These are phyloP conservation scores for Aphidius gifuensis DNA, from an alignment of 1,140 invertebrate genomes.

Conservation along the genomic window DNA sequence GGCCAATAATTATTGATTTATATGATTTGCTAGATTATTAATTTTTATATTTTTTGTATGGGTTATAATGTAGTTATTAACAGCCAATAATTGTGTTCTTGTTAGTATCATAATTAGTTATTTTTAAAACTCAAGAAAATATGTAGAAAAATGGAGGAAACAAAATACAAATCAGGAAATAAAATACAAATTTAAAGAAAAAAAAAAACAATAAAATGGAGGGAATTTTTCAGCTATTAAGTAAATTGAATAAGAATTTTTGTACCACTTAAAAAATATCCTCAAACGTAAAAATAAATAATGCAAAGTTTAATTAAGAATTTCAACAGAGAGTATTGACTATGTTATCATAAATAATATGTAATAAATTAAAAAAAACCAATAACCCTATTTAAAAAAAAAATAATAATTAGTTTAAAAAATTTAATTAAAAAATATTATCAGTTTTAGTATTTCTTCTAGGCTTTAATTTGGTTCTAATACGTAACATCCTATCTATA, in stretches of 20 bases:
- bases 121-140: constrained; percentile 29
- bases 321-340: constrained; percentile 22
- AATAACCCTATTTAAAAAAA: constrained; percentile 10
- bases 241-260: constrained; percentile 13
- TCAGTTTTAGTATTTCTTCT: too few species aligned
- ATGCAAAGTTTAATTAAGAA: constrained; percentile 38
- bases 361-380: constrained; percentile 14
- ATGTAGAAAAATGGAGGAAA: constrained; percentile 3
- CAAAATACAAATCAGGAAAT: background rate
- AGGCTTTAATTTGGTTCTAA: too few species aligned
- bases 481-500: too few species aligned
- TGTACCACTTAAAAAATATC: constrained; percentile 14
- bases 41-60: constrained; percentile 36
- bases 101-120: constrained; percentile 43
- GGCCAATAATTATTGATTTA: background rate
- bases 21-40: too few species aligned
- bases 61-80: constrained; percentile 25
- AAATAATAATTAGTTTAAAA: constrained; percentile 25
- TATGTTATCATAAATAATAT: constrained; percentile 22
- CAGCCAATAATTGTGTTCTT: constrained; percentile 49
- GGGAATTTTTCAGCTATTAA: constrained; percentile 15
- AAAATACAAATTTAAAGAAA: constrained; percentile 15
- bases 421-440: background rate
- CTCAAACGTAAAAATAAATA: constrained; percentile 6
- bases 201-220: constrained; percentile 19